phyloP scores from a whole-genome alignment of 1,140 invertebrate genomes.

The Dysdera silvatica region DNA sequence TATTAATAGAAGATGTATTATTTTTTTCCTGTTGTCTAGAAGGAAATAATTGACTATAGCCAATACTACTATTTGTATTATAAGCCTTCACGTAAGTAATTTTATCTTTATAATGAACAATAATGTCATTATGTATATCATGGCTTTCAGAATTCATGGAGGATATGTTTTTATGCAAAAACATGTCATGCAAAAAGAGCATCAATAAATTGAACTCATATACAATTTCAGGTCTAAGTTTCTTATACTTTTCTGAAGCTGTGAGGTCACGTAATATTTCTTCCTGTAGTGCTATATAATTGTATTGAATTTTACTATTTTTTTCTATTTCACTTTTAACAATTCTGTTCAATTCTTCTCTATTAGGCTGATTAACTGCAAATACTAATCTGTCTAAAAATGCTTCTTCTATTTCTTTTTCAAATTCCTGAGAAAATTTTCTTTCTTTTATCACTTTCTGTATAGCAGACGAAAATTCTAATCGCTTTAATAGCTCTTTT shows the following conservation, averaged over 20 bases:
- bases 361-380: constrained; percentile 17
- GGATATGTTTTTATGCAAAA: constrained; percentile 4
- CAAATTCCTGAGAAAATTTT: background rate
- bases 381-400: constrained; percentile 19
- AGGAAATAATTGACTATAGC: constrained; percentile 1
- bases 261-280: background rate
- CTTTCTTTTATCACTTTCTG: constrained; percentile 5
- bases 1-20: constrained; percentile 14
- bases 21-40: background rate
- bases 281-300: constrained; percentile 3
- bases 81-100: constrained; percentile 3
- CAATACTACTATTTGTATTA: constrained; percentile 11
- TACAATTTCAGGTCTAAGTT: background rate
- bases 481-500: constrained; percentile 1
- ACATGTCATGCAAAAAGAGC: constrained; percentile 7
- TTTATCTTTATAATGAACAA: constrained; percentile 4
- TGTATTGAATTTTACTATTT: background rate
- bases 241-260: background rate
- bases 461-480: constrained; percentile 2
- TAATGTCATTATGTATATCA: background rate
- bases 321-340: constrained; percentile 10
- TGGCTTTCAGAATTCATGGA: constrained; percentile 9
- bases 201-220: constrained; percentile 14
- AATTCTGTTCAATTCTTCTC: constrained; percentile 12
- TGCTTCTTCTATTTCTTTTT: constrained; percentile 1